Base-by-base conservation (phyloP, 2,888 invertebrate genomes). In the Cataglyphis rosenhaueri region DNA sequence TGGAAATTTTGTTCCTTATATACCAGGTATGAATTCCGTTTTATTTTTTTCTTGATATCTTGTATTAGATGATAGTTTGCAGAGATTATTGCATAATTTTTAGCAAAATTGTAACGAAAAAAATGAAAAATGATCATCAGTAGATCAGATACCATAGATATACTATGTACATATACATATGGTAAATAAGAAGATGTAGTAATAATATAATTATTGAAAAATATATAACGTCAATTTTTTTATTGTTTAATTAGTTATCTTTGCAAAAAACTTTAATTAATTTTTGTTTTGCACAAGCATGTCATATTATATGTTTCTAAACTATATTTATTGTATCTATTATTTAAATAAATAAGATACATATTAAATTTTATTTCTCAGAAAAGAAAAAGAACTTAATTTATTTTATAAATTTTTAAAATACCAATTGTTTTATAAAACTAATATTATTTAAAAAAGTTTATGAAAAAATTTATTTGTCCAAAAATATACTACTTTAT, bases 1-100 rank as follows among this genome's bases (percentile, higher is more conserved):
- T 25, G 61, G 35, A 2, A 55, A 44, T 59, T 59, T 61, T 57
- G n/a, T 48, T 44, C 3, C 48, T 73, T 73, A 52, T n/a, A 52
- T n/a, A 29, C 12, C 59, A 79, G 71, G 79, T 79, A 71, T 35
- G 59, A 55, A 57, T 71, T 44, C 21, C 2, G 15, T 44, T 71
- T 79, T 25, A 41, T 32, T 44, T 61, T 9, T 15, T 59, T 55
- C 18, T 44, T 44, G 21, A 44, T 0, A 18, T 25, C 6, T 78
- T 41, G 29, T n/a, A 25, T 61, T 5, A 25, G 1, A 32, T 18
- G 32, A 18, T 18, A 32, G 10, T 2, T 59, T 32, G 48, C 2
- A 21, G 10, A 38, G 44, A 15, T 44, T 12, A 9, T 59, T 59
- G 41, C 59, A 29, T 78, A 70, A 70, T 21, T 79, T 79, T 18